Evolutionary conservation across 2,888 invertebrate genomes (phyloP).

Genomic region (Harpalus rubripes): DNA sequence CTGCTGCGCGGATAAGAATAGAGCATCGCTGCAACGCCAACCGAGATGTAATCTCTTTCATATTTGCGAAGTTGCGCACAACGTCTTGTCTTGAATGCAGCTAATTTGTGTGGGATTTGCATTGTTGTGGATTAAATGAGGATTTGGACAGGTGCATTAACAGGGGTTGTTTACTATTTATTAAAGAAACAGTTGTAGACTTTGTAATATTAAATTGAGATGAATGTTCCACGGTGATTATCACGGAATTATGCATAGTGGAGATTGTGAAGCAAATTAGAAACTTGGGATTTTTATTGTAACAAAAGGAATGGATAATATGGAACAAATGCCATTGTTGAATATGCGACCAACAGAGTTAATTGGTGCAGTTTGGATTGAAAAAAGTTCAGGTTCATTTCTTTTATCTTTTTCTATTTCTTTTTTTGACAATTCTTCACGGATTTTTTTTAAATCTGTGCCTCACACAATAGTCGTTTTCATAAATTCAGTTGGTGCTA

Average conservation of each 20-base stretch:
- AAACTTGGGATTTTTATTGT: neutral
- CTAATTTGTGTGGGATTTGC: constrained; percentile 36
- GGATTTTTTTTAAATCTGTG: too few relatives aligned
- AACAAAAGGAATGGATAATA: neutral
- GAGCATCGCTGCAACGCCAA: constrained; percentile 15
- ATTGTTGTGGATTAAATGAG: constrained; percentile 17
- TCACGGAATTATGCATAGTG: neutral
- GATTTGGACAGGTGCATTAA: neutral
- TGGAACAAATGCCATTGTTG: neutral
- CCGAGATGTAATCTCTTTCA: constrained; percentile 48
- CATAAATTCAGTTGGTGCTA: too few relatives aligned
- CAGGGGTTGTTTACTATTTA: constrained; percentile 2
- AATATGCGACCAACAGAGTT: neutral
- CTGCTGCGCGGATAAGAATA: constrained; percentile 40
- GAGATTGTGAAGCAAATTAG: neutral
- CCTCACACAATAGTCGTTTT: too few relatives aligned
- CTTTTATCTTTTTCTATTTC: neutral
- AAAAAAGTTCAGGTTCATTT: neutral
- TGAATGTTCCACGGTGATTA: constrained; percentile 1
- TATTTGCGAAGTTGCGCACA: constrained; percentile 27
- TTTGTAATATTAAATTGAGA: neutral
- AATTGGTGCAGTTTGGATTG: neutral
- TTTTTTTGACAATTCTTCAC: too few relatives aligned
- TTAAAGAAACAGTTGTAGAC: neutral
- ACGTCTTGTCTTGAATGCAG: constrained; percentile 25